Base-by-base conservation (phyloP, 2,113 vertebrate genomes). In the Ageneiosus marmoratus region DNA sequence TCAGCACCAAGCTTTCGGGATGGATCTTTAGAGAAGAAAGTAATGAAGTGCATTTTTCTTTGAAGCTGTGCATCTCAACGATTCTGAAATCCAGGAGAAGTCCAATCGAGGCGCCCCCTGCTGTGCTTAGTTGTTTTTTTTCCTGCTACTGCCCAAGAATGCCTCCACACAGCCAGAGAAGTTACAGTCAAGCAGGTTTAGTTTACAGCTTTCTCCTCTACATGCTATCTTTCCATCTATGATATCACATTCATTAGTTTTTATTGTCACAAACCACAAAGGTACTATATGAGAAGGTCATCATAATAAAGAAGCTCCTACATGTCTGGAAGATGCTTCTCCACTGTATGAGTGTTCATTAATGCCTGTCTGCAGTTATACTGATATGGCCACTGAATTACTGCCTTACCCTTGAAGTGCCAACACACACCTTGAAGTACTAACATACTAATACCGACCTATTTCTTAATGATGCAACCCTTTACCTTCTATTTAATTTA, bases 251-350 rank as follows among this genome's bases (percentile, higher is more conserved):
- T 48, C 32, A 73, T 81, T 73, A 24, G 53, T 32, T 34, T 82
- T 82, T 82, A 50, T 62, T 58, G 55, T 74, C 53, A 74, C 69
- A 73, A 82, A 60, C n/a, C 69, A 20, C 80, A 60, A 74, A 81
- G 51, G 53, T 81, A 60, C 37, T 22, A 15, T 50, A 60, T 74
- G 20, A 34, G 69, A 48, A 73, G 46, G 62, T 72, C 69, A 58
- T 58, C 67, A 46, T 72, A 81, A 73, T 81, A 81, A 73, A 81
- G 37, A 56, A 48, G 63, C 44, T 20, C n/a, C 41, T 60, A 29
- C 20, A 46, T n/a, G 46, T 73, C 29, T 32, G 22, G 9, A 69
- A 65, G 29, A 69, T n/a, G 78, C 9, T 63, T 24, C 27, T 41
- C 18, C 44, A 37, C 27, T 51, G 51, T 51, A 67, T 50, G 34